These are phyloP conservation scores for Petaurus breviceps DNA, from an alignment of 2,113 vertebrate genomes.

Conservation along the genomic window DNA sequence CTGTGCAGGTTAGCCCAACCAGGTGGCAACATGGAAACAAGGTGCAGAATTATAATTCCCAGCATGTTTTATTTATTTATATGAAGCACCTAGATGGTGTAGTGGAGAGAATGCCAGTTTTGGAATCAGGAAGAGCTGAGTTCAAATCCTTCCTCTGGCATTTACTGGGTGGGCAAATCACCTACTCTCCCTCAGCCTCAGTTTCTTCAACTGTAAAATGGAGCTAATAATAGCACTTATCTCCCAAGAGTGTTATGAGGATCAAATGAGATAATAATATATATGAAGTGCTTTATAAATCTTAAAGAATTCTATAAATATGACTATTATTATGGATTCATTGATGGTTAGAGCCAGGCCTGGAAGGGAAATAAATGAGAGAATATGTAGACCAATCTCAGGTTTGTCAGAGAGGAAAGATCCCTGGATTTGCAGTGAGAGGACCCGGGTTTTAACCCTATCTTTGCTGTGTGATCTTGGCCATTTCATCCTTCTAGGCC, in stretches of 20 bases:
- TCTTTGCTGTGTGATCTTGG: not conserved
- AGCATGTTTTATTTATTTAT: not conserved
- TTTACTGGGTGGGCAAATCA: not conserved
- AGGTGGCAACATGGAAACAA: not conserved
- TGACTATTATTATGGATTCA: not conserved
- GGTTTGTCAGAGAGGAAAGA: not conserved
- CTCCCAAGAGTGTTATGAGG: not conserved
- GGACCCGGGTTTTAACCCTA: not conserved
- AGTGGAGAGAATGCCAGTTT: not conserved
- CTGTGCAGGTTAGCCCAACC: not conserved
- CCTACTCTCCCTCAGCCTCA: not conserved
- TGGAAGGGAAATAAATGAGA: not conserved
- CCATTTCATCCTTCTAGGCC: not conserved
- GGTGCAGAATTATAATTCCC: not conserved
- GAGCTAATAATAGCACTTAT: not conserved
- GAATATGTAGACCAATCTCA: not conserved
- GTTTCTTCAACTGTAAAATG: not conserved
- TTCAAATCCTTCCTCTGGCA: not conserved
- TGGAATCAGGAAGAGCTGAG: not conserved
- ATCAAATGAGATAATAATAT: not conserved
- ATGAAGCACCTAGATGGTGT: not conserved
- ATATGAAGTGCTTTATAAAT: not conserved
- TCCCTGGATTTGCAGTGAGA: not conserved
- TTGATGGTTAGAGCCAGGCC: not conserved
- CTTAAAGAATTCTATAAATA: not conserved